Evolutionary conservation across 2,888 invertebrate genomes (phyloP).

Genomic region (Drosophila meridionalis): DNA sequence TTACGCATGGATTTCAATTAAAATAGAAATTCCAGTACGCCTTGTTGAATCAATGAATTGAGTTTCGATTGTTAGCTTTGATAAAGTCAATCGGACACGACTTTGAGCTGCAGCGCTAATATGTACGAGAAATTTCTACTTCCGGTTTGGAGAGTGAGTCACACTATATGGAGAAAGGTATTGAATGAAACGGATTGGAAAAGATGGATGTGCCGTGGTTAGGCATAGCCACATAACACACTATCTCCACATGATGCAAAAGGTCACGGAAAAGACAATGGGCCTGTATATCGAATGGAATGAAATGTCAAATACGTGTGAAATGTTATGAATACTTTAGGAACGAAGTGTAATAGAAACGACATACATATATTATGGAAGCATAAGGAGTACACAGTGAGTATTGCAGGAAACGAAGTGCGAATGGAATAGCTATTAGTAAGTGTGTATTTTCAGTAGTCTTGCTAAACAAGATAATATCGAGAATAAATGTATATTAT

Average conservation of each 20-base stretch:
- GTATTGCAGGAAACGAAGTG: too few species aligned
- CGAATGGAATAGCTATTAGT: too few species aligned
- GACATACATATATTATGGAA: too few species aligned
- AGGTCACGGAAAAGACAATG: not conserved
- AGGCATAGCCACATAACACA: not conserved
- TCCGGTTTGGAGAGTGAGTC: slow-evolving; percentile 31
- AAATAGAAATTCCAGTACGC: slow-evolving; percentile 44
- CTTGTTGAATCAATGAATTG: slow-evolving; percentile 43
- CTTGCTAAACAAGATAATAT: too few species aligned
- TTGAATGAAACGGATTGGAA: not conserved
- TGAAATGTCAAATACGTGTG: not conserved
- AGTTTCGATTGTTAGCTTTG: slow-evolving; percentile 27
- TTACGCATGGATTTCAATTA: slow-evolving; percentile 65
- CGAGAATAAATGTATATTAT: too few species aligned
- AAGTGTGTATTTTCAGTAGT: too few species aligned
- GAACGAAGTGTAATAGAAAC: not conserved
- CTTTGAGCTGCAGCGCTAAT: not conserved
- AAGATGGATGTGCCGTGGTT: not conserved
- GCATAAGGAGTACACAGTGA: too few species aligned
- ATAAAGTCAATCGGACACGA: slow-evolving; percentile 27
- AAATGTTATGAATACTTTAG: not conserved
- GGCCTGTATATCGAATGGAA: too few species aligned
- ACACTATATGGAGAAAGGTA: not conserved
- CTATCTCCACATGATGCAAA: not conserved
- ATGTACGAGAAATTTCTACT: slow-evolving; percentile 10